Evolutionary conservation across 1,140 invertebrate genomes (phyloP).

Genomic region (Chrysopa pallens): DNA sequence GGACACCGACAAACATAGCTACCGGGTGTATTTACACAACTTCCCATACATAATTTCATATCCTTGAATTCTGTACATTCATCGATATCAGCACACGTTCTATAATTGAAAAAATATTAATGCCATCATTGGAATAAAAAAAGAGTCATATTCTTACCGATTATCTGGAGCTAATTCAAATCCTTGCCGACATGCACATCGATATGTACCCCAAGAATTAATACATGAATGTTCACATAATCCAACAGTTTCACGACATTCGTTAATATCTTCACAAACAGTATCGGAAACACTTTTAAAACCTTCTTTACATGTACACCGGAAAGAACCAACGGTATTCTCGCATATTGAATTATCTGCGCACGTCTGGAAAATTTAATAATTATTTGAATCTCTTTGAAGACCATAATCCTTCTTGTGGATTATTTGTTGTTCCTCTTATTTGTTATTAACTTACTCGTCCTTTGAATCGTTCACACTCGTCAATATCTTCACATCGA

Average conservation of each 20-base stretch:
- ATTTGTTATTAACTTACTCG: conserved; percentile 12
- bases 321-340: conserved; percentile 66
- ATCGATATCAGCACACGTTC: conserved; percentile 68
- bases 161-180: conserved; percentile 54
- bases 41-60: conserved; percentile 57
- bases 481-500: conserved; percentile 78
- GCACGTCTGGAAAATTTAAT: conserved; percentile 28
- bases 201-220: conserved; percentile 67
- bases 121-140: not conserved
- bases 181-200: conserved; percentile 57
- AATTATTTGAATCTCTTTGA: no score
- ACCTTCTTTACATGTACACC: conserved; percentile 58
- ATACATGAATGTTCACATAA: conserved; percentile 71
- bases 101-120: conserved; percentile 13
- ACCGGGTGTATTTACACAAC: conserved; percentile 75
- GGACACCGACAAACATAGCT: conserved; percentile 79
- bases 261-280: conserved; percentile 44
- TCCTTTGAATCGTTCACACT: conserved; percentile 38
- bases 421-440: no score
- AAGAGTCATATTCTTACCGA: conserved; percentile 22
- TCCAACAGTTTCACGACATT: conserved; percentile 37
- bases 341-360: conserved; percentile 43
- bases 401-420: no score
- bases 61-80: conserved; percentile 63
- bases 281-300: conserved; percentile 38